Evolutionary conservation across 2,888 invertebrate species (phyloP).

Genomic region (Agapetus fuscipes): DNA sequence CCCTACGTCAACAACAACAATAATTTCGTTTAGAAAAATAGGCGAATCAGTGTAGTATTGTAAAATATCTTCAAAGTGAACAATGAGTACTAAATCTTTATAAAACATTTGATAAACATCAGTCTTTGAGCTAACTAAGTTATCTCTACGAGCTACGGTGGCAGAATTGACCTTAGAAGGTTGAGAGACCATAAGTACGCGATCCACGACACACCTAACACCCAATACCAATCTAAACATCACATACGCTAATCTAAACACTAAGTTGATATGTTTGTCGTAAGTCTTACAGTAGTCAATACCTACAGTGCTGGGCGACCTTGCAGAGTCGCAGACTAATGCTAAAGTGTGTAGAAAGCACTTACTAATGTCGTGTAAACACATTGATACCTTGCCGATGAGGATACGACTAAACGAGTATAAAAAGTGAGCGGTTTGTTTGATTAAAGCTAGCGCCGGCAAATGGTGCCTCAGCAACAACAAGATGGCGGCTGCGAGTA

Average conservation of each 20-base stretch:
- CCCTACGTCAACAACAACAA: slow-evolving; percentile 5
- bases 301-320: too few species aligned
- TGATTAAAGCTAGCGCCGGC: neutral
- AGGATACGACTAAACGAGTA: neutral
- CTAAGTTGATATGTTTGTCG: slow-evolving; percentile 19
- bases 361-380: neutral
- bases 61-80: slow-evolving; percentile 7
- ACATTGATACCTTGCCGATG: too few species aligned
- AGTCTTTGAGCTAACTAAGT: slow-evolving; percentile 21
- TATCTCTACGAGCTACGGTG: slow-evolving; percentile 16
- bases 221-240: slow-evolving; percentile 9
- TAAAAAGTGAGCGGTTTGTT: neutral
- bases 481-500: slow-evolving; percentile 3
- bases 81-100: slow-evolving; percentile 15
- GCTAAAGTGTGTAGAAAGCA: slow-evolving; percentile 6
- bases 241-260: slow-evolving; percentile 2
- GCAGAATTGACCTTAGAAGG: slow-evolving; percentile 14
- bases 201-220: slow-evolving; percentile 7
- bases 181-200: neutral
- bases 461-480: neutral
- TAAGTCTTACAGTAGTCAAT: slow-evolving; percentile 9
- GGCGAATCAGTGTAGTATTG: slow-evolving; percentile 12
- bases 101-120: slow-evolving; percentile 19
- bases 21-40: slow-evolving; percentile 19
- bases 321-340: too few species aligned